Evolutionary conservation across 2,888 invertebrate species (phyloP).

Genomic region (Synanthedon tipuliformis): DNA sequence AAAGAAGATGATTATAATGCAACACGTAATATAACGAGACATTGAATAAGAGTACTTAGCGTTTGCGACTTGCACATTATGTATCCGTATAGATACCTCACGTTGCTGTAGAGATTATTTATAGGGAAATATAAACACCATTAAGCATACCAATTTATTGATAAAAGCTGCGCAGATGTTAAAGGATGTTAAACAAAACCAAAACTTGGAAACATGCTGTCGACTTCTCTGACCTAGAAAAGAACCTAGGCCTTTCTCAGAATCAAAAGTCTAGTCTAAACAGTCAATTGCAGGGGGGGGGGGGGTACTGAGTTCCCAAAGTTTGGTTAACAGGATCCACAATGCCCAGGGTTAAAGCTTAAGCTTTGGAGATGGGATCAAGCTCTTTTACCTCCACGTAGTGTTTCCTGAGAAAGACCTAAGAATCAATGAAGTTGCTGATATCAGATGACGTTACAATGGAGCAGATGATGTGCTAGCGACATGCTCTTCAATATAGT

Average conservation of each 20-base stretch:
- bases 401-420: slow-evolving; percentile 69
- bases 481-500: slow-evolving; percentile 45
- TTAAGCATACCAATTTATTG: slow-evolving; percentile 14
- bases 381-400: slow-evolving; percentile 62
- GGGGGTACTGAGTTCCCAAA: slow-evolving; percentile 46
- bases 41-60: neutral
- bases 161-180: slow-evolving; percentile 50
- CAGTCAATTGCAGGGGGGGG: slow-evolving; percentile 9
- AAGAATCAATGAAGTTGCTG: slow-evolving; percentile 65
- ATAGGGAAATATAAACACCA: neutral
- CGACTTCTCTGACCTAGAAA: slow-evolving; percentile 64
- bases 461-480: slow-evolving; percentile 48
- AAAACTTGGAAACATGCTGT: slow-evolving; percentile 69
- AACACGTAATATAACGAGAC: neutral
- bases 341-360: slow-evolving; percentile 54
- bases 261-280: slow-evolving; percentile 21
- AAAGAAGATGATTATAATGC: neutral
- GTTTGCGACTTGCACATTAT: no score
- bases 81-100: neutral
- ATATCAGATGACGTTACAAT: slow-evolving; percentile 50
- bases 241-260: slow-evolving; percentile 68
- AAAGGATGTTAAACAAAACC: slow-evolving; percentile 57
- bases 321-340: slow-evolving; percentile 56
- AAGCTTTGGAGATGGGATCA: slow-evolving; percentile 54
- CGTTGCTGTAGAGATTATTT: neutral